These are phyloP conservation scores for Ciconia nigra DNA, from an alignment of 2,797 vertebrate species.

Conservation along the genomic window DNA sequence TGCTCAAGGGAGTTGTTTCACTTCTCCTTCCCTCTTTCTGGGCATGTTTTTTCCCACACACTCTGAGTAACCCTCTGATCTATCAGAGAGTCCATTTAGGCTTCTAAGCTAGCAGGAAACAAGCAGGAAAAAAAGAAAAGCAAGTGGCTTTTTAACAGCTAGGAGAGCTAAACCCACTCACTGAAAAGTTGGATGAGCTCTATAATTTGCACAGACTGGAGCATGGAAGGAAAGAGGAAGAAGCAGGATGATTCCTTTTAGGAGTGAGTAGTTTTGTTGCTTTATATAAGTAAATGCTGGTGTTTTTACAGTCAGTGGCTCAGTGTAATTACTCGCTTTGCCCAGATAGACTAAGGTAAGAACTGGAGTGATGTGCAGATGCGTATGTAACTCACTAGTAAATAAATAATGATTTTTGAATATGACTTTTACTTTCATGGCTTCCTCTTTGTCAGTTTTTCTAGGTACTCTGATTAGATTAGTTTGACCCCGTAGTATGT, in stretches of 20 bases:
- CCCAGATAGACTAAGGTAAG: background rate
- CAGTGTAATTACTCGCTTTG: background rate
- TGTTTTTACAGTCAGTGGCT: background rate
- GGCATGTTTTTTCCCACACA: background rate
- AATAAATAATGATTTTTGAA: background rate
- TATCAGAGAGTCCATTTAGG: background rate
- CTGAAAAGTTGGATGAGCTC: background rate
- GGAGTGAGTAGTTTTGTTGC: background rate
- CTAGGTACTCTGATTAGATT: background rate
- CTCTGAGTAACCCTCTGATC: background rate
- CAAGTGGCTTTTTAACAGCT: background rate
- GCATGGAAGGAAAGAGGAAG: background rate
- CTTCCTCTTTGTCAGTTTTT: background rate
- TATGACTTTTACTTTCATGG: background rate
- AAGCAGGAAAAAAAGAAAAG: fast-evolving
- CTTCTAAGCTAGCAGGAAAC: background rate
- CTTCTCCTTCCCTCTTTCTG: background rate
- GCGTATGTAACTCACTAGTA: background rate
- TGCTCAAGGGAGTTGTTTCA: background rate
- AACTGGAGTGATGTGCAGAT: background rate
- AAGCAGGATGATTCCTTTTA: background rate
- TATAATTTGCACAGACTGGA: background rate
- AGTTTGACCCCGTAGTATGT: background rate
- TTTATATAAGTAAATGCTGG: background rate
- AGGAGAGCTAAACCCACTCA: background rate